A percentile compares a stretch with the other conserved stretches of the same genome.
Evolutionary conservation across 2,888 invertebrate genomes (phyloP).

Genomic region (Octonoba sinensis): DNA sequence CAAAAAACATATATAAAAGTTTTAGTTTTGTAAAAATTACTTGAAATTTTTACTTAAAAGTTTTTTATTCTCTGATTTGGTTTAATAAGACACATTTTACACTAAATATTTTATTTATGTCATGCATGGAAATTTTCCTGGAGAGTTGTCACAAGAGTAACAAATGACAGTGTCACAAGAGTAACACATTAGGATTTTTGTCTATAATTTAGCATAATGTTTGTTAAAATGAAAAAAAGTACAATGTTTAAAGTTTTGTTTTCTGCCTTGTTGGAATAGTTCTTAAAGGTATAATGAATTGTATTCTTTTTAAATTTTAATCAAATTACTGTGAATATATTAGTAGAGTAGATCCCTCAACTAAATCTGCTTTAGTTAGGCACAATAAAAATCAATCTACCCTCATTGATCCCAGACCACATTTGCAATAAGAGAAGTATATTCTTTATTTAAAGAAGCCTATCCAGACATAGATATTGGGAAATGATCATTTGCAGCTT

Average conservation of each 20-base stretch:
- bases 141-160: neutral
- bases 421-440: slow-evolving; percentile 2
- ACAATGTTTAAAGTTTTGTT: neutral
- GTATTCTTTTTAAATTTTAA: neutral
- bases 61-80: neutral
- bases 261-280: neutral
- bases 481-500: slow-evolving; percentile 7
- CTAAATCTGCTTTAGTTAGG: slow-evolving; percentile 5
- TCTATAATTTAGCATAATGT: too few relatives aligned
- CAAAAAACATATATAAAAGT: slow-evolving; percentile 1
- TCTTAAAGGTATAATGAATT: neutral
- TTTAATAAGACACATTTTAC: neutral
- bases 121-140: neutral
- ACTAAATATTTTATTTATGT: too few relatives aligned
- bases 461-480: slow-evolving; percentile 3
- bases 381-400: neutral
- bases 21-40: neutral
- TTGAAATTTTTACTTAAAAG: neutral
- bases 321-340: neutral
- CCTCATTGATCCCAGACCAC: neutral
- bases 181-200: too few relatives aligned
- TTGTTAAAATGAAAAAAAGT: too few relatives aligned
- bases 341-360: slow-evolving; percentile 1
- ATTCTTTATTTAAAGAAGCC: neutral
- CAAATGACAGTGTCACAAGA: too few relatives aligned